These are phyloP conservation scores for Atta cephalotes DNA, from an alignment of 1,140 invertebrate species.

Conservation along the genomic window DNA sequence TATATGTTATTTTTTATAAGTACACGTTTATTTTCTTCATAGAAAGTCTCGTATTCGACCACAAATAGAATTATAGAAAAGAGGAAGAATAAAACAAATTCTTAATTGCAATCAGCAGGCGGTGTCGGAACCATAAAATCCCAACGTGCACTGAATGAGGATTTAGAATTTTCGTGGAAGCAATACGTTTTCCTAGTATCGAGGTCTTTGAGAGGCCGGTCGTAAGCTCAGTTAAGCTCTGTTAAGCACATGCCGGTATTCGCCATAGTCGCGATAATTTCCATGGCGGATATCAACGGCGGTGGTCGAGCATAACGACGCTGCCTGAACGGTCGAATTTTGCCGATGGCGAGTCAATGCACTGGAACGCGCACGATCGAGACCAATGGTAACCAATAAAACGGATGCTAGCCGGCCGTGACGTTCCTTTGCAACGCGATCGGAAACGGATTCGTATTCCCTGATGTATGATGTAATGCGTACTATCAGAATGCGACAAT, in stretches of 20 bases:
- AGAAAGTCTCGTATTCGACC: not conserved
- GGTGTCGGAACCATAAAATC: not conserved
- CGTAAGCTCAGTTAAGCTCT: slow-evolving; percentile 52
- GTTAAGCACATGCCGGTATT: slow-evolving; percentile 46
- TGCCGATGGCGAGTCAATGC: slow-evolving; percentile 30
- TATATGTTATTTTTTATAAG: not conserved
- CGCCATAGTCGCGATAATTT: slow-evolving; percentile 52
- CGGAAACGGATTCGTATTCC: slow-evolving; percentile 34
- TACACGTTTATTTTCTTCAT: not conserved
- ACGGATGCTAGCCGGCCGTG: slow-evolving; percentile 20
- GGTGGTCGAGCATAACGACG: slow-evolving; percentile 10
- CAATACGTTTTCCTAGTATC: slow-evolving; percentile 47
- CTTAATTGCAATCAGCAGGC: slow-evolving; percentile 19
- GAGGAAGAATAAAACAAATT: not conserved
- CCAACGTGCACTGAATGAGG: not conserved
- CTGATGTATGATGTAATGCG: slow-evolving; percentile 28
- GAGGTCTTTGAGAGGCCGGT: slow-evolving; percentile 37
- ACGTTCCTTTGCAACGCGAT: slow-evolving; percentile 49
- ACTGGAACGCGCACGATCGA: slow-evolving; percentile 33
- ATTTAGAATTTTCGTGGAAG: slow-evolving; percentile 42
- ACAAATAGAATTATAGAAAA: not conserved
- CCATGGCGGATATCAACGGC: slow-evolving; percentile 41
- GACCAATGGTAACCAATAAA: slow-evolving; percentile 42
- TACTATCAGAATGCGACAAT: not conserved
- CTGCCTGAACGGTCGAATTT: slow-evolving; percentile 37